Base-by-base conservation (phyloP, 2,113 vertebrate species). In the Ptilonorhynchus violaceus region DNA sequence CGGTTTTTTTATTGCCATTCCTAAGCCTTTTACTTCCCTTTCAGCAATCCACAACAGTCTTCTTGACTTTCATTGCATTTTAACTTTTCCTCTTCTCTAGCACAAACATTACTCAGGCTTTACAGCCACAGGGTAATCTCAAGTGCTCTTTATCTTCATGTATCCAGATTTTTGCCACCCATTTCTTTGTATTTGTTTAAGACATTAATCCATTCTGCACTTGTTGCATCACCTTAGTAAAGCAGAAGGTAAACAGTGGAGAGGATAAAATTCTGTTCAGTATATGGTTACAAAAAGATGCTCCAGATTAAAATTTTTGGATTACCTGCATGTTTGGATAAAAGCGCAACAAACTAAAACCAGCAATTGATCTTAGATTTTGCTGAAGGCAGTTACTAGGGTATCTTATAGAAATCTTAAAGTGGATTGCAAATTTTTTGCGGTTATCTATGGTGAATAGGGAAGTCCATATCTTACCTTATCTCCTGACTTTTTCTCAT, bases 21-120 rank as follows among this genome's bases (percentile, higher is more conserved):
- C 27, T 88, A 88, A 94, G 66, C 81, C 79, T 96, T 91, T 94
- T 92, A 79, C 58, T 92, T 93, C 67, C 85, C 19, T 89, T 85
- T 89, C 62, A 88, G 67, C 85, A 94, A 88, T 79, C 59, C 20
- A 24, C 69, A 83, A 69, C 44, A 94, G 62, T 46, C 77, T 60
- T 58, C 58, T 85, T 93, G 85, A 92, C 81, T 97, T 96, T 66
- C 89, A 42, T 89, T 81, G 80, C 31, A 8, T 91, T 87, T 92
- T 96, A 89, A 78, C 70, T 94, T 95, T 89, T 94, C 44, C 72
- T 95, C 60, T 85, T 80, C 66, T 70, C 60, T 87, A 41, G n/a
- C 19, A 59, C 79, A 93, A 93, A 62, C 79, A 75, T 56, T 85
- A 58, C 6, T 95, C 55, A 88, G n/a, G 52, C 24, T 88, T 96